These are phyloP conservation scores for Drosophila santomea DNA, from an alignment of 1,140 invertebrate genomes.

Conservation along the genomic window DNA sequence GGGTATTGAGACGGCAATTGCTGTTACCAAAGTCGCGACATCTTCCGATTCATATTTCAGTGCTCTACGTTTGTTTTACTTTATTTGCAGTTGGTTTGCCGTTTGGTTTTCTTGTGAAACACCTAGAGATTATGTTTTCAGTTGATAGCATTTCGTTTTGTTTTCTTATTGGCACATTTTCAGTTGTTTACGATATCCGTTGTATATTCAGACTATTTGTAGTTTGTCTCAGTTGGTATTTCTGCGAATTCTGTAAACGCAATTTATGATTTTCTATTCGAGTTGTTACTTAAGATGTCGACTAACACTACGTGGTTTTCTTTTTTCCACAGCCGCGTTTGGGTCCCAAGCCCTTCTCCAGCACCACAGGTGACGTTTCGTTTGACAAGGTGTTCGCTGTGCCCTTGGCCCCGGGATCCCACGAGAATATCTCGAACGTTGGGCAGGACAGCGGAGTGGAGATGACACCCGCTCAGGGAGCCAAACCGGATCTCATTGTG, in stretches of 20 bases:
- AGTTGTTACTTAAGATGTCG: not conserved
- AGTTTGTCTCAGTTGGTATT: not conserved
- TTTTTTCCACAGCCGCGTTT: slow-evolving; percentile 88
- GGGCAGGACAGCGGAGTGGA: slow-evolving; percentile 56
- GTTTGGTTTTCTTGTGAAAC: not conserved
- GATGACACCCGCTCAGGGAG: slow-evolving; percentile 23
- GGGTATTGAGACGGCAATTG: not conserved
- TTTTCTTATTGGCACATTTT: not conserved
- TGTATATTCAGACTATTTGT: not conserved
- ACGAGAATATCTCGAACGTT: slow-evolving; percentile 82
- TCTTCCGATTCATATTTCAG: not conserved
- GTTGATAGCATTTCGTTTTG: not conserved
- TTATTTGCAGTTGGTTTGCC: not conserved
- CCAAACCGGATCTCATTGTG: slow-evolving; percentile 80
- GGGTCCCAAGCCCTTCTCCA: slow-evolving; percentile 93
- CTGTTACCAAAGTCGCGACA: not conserved
- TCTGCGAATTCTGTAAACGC: not conserved
- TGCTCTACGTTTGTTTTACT: not conserved
- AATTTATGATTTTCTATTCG: not conserved
- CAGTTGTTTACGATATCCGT: not conserved
- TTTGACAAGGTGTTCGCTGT: slow-evolving; percentile 93
- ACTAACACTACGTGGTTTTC: not conserved
- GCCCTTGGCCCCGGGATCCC: slow-evolving; percentile 88
- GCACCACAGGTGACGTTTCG: slow-evolving; percentile 89
- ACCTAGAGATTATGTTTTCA: not conserved